Evolutionary conservation across 2,797 vertebrate species (phyloP).

Genomic region (Gymnodraco acuticeps): DNA sequence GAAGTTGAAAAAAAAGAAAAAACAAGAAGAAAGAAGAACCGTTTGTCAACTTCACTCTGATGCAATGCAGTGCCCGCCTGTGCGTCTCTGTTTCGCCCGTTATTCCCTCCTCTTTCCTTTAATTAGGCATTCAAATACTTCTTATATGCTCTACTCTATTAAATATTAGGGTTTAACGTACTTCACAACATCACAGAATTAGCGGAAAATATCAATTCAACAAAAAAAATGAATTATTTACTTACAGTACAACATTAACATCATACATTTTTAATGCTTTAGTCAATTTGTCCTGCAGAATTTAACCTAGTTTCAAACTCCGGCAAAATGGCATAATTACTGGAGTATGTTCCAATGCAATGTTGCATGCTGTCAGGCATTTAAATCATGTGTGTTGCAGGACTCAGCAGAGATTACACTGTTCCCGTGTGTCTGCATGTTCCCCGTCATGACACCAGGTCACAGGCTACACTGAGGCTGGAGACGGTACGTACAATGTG

Average conservation of each 20-base stretch:
- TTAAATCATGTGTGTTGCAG: slow-evolving; percentile 58
- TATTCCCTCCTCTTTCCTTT: background rate
- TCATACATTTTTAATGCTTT: slow-evolving; percentile 12
- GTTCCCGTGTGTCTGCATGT: slow-evolving; percentile 56
- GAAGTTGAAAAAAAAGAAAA: slow-evolving; percentile 54
- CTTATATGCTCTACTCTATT: background rate
- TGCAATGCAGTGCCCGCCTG: slow-evolving; percentile 61
- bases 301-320: slow-evolving; percentile 50
- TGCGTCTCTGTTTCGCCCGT: slow-evolving; percentile 38
- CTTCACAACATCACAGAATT: slow-evolving; percentile 2
- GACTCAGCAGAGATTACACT: slow-evolving; percentile 52
- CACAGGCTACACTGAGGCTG: slow-evolving; percentile 2
- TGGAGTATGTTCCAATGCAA: slow-evolving; percentile 73
- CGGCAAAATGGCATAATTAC: slow-evolving; percentile 62
- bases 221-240: background rate
- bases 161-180: background rate
- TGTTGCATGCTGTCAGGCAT: slow-evolving; percentile 74
- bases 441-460: slow-evolving; percentile 19
- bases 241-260: slow-evolving; percentile 6
- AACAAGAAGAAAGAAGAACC: slow-evolving; percentile 40
- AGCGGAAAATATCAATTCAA: background rate
- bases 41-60: slow-evolving; percentile 67
- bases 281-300: slow-evolving; percentile 44
- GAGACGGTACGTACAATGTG: background rate
- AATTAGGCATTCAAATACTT: slow-evolving; percentile 16